Base-by-base conservation (phyloP, 2,797 vertebrate species). In the Rhadinocentrus ornatus region DNA sequence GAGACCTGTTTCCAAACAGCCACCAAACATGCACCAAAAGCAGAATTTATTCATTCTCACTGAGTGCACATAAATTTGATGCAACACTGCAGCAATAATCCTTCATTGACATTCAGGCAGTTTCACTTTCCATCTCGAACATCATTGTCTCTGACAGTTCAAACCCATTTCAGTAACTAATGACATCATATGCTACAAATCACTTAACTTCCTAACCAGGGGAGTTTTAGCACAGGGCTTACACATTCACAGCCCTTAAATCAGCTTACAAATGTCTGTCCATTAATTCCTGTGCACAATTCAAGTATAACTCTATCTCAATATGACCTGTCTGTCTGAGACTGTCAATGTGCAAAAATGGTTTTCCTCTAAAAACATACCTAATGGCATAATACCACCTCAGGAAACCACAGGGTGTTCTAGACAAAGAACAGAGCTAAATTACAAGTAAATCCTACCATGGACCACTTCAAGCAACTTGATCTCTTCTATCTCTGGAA, bases 11-110 rank as follows among this genome's bases (percentile, higher is more conserved):
- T 63, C 78, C 86, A 55, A 86, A 90, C 62, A 77, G 56, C 59
- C 32, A 34, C 55, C 39, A 68, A 68, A 37, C 11, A 60, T 64
- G 57, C 26, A 75, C 48, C 61, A 53, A 8, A 57, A 77, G 27
- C 67, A 37, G 80, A 69, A 85, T 78, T 16, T 75, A 84, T 87
- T 88, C 76, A 69, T 73, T 71, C 62, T 79, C 73, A 82, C 80
- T 86, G 78, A 35, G 66, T 26, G 72, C 69, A 69, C 82, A 82
- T 90, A 81, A 84, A 85, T 86, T 91, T 93, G 92, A 92, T 69
- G 91, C 90, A 90, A 89, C 82, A 84, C 79, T 76, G 82, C 83
- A 64, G 88, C 88, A 91, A 93, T 88, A 87, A 82, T 70, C 44
- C 62, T 81, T 91, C 86, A 86, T 82, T 91, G 88, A 83, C 85